Evolutionary conservation across 2,888 invertebrate genomes (phyloP).

Genomic region (Coelopa pilipes): DNA sequence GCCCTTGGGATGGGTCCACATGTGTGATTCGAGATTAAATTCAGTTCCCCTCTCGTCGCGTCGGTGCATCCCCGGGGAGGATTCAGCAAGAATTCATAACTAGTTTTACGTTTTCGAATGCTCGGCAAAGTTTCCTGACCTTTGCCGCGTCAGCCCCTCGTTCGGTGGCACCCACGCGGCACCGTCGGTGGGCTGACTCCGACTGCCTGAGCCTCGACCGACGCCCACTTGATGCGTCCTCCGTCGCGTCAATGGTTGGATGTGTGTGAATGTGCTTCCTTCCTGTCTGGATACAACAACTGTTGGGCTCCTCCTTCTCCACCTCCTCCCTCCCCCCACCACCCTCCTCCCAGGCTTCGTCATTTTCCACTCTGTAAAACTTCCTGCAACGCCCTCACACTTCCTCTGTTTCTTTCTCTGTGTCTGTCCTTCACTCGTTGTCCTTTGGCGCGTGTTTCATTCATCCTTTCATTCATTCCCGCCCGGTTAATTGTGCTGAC

Average conservation of each 20-base stretch:
- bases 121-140: constrained; percentile 26
- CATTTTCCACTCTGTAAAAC: not conserved
- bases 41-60: too few relatives aligned
- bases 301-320: not conserved
- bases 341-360: not conserved
- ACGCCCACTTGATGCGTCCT: not conserved
- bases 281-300: not conserved
- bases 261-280: not conserved
- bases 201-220: not conserved
- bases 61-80: too few relatives aligned
- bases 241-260: not conserved
- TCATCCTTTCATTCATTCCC: constrained; percentile 26
- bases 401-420: not conserved
- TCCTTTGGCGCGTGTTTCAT: constrained; percentile 16
- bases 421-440: not conserved
- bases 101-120: not conserved
- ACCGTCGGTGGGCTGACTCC: too few relatives aligned
- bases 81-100: too few relatives aligned
- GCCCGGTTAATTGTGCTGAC: constrained; percentile 23
- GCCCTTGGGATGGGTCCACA: too few relatives aligned
- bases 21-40: too few relatives aligned
- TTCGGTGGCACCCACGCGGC: not conserved
- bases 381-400: not conserved
- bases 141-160: not conserved
- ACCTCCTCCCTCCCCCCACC: constrained; percentile 1